phyloP scores from a whole-genome alignment of 2,113 vertebrate species.

The Cacatua alba region DNA sequence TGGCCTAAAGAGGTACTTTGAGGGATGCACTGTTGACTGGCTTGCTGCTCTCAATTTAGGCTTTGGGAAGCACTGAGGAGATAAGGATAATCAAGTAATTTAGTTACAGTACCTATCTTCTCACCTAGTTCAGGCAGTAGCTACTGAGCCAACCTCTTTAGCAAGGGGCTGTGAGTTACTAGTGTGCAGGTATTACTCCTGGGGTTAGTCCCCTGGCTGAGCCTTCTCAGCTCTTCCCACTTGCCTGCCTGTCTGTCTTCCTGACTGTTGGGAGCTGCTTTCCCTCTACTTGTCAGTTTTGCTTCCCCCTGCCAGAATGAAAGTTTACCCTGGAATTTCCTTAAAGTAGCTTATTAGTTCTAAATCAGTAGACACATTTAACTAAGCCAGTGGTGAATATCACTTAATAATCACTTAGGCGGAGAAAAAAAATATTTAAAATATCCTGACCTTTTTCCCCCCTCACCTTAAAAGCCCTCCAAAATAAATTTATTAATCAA shows the following conservation, averaged over 20 bases:
- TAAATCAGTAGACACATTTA: neutral
- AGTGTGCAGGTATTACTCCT: neutral
- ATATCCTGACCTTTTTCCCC: rapidly evolving
- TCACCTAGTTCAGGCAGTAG: neutral
- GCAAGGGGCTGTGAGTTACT: neutral
- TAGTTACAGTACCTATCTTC: neutral
- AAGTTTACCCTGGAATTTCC: neutral
- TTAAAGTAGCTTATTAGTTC: neutral
- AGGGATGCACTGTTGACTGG: too few species aligned
- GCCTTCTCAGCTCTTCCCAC: neutral
- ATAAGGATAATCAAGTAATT: neutral
- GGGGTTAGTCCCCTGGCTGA: neutral
- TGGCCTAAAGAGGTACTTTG: neutral
- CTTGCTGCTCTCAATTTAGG: neutral
- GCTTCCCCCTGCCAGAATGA: neutral
- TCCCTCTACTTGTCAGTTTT: neutral
- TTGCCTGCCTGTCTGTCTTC: neutral
- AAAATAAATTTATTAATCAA: neutral
- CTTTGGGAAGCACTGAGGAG: rapidly evolving
- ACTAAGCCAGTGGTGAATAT: neutral
- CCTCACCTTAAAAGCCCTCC: neutral
- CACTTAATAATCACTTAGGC: neutral
- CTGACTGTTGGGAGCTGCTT: neutral
- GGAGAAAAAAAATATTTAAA: neutral
- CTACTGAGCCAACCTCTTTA: neutral